Percentiles rank a stretch among this genome's conserved stretches.
These are phyloP conservation scores for Toxotes lorentzi DNA, from an alignment of 2,797 vertebrate species.

Conservation along the genomic window DNA sequence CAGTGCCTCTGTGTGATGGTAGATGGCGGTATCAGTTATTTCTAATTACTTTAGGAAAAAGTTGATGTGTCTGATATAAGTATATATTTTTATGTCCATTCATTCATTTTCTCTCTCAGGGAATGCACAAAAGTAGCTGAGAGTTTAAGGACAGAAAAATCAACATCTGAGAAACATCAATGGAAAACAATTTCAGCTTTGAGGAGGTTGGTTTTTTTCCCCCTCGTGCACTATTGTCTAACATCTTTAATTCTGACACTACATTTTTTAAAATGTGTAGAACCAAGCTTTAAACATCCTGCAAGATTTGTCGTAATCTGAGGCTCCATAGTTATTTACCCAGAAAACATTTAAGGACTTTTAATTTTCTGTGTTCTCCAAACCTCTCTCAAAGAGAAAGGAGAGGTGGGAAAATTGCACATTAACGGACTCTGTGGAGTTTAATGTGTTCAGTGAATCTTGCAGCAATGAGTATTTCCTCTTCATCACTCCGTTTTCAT, in stretches of 20 bases:
- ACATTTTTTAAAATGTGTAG: background rate
- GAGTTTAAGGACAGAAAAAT: slow-evolving; percentile 45
- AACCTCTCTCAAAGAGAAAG: background rate
- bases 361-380: background rate
- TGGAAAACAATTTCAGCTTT: slow-evolving; percentile 78
- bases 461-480: background rate
- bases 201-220: slow-evolving; percentile 73
- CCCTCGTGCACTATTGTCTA: background rate
- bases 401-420: background rate
- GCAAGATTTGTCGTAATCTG: too few species aligned
- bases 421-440: background rate
- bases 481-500: background rate
- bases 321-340: background rate
- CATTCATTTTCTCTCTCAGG: slow-evolving; percentile 51
- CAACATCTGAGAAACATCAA: slow-evolving; percentile 57
- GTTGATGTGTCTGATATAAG: background rate
- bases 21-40: slow-evolving; percentile 24
- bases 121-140: slow-evolving; percentile 69
- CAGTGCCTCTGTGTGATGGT: slow-evolving; percentile 2
- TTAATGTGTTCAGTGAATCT: background rate
- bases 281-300: background rate
- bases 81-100: background rate
- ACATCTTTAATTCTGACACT: background rate
- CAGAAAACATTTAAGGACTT: background rate
- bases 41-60: background rate